Evolutionary conservation across 2,888 invertebrate species (phyloP).

Genomic region (Galerucella nymphaeae): DNA sequence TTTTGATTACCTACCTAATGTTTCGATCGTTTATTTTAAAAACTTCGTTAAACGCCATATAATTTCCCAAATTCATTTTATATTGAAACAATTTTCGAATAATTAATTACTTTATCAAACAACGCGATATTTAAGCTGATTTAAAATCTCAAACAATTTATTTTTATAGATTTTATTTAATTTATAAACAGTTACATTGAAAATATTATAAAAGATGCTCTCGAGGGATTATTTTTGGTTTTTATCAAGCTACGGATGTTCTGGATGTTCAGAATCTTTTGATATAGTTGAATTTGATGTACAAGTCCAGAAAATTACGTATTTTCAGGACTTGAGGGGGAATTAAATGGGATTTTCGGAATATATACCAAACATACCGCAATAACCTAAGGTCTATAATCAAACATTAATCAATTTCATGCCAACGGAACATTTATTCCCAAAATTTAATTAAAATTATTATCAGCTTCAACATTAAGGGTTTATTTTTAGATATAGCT

Average conservation of each 20-base stretch:
- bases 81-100: background rate
- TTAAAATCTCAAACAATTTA: background rate
- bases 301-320: too few species aligned
- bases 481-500: too few species aligned
- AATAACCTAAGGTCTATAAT: background rate
- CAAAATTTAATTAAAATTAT: background rate
- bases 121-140: background rate
- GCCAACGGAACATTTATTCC: background rate
- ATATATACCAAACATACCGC: background rate
- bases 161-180: too few species aligned
- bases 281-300: too few species aligned
- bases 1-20: constrained; percentile 33
- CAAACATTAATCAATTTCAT: background rate
- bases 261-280: too few species aligned
- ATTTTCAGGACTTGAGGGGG: too few species aligned
- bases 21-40: constrained; percentile 28
- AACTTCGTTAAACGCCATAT: background rate
- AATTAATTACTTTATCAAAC: background rate
- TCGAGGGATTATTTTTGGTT: too few species aligned
- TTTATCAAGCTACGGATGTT: too few species aligned
- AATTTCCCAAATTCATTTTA: background rate
- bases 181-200: too few species aligned
- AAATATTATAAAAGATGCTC: too few species aligned
- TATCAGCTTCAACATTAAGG: background rate
- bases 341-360: too few species aligned